Conservation (phyloP, 1,140 invertebrate genomes). For the Drosophila seguyi region DNA sequence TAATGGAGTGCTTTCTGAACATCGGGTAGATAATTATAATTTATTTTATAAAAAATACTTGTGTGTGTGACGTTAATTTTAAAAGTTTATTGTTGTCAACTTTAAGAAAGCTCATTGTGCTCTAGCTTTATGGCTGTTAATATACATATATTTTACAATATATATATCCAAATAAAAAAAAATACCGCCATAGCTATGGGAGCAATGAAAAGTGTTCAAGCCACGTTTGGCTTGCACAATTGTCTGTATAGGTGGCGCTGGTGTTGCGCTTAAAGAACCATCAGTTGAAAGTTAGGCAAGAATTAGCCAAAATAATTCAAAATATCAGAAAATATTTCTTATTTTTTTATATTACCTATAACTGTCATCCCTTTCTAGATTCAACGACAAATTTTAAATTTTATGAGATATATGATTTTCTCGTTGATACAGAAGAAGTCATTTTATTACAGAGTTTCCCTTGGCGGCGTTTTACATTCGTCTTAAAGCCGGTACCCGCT, state of each 20-base stretch:
- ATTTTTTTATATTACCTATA: background rate
- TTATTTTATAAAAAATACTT: no score
- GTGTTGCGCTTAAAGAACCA: background rate
- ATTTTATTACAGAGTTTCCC: constrained; percentile 27
- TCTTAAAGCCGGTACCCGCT: constrained; percentile 42
- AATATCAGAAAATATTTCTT: background rate
- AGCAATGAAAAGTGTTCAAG: background rate
- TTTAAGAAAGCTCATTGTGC: no score
- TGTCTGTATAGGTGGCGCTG: constrained; percentile 7
- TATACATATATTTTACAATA: no score
- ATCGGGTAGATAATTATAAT: no score
- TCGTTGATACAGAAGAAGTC: background rate
- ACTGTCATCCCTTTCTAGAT: no score
- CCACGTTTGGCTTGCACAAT: background rate
- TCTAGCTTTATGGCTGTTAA: no score
- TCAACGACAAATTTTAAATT: background rate
- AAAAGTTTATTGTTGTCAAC: no score
- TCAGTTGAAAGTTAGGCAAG: background rate
- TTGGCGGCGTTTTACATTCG: constrained; percentile 44
- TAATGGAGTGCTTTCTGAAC: no score
- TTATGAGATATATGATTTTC: background rate
- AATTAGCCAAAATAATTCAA: background rate
- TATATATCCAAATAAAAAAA: background rate
- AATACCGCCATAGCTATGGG: background rate
- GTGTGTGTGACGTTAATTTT: no score